These are phyloP conservation scores for Furcula furcula DNA, from an alignment of 2,888 invertebrate species.

Conservation along the genomic window DNA sequence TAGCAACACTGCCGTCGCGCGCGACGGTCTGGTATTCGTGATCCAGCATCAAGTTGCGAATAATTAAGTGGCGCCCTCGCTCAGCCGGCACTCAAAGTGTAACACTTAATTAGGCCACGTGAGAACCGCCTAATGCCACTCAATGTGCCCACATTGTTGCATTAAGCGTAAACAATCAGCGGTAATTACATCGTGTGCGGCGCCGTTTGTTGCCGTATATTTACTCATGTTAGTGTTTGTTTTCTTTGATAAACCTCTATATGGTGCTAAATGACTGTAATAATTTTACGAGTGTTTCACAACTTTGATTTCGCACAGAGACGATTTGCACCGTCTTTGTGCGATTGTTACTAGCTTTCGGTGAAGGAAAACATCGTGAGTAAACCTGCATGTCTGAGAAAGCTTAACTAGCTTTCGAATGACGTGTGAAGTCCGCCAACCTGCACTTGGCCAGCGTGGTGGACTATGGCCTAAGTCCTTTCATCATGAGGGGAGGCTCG, in stretches of 20 bases:
- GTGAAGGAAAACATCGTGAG: too few relatives aligned
- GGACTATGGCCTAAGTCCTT: too few relatives aligned
- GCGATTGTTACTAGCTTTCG: too few relatives aligned
- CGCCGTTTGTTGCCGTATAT: too few relatives aligned
- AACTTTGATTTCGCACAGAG: too few relatives aligned
- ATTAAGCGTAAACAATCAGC: constrained; percentile 53
- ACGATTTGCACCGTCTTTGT: too few relatives aligned
- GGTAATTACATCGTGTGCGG: constrained; percentile 28
- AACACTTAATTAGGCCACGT: constrained; percentile 74
- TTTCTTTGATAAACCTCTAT: constrained; percentile 1
- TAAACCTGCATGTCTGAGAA: too few relatives aligned
- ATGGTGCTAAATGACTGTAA: constrained; percentile 7
- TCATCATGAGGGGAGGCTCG: too few relatives aligned
- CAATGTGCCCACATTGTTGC: constrained; percentile 50
- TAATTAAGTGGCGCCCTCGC: constrained; percentile 68
- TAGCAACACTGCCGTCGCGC: constrained; percentile 8
- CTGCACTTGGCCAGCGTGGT: too few relatives aligned
- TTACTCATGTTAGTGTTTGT: neutral
- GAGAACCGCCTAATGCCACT: constrained; percentile 60
- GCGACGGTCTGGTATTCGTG: constrained; percentile 40
- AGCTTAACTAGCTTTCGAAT: too few relatives aligned
- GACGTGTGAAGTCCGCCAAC: too few relatives aligned
- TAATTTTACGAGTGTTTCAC: too few relatives aligned
- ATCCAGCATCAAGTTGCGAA: constrained; percentile 73
- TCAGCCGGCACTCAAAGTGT: constrained; percentile 56